phyloP scores from a whole-genome alignment of 1,140 invertebrate genomes.

The Tetranychus cinnabarinus region DNA sequence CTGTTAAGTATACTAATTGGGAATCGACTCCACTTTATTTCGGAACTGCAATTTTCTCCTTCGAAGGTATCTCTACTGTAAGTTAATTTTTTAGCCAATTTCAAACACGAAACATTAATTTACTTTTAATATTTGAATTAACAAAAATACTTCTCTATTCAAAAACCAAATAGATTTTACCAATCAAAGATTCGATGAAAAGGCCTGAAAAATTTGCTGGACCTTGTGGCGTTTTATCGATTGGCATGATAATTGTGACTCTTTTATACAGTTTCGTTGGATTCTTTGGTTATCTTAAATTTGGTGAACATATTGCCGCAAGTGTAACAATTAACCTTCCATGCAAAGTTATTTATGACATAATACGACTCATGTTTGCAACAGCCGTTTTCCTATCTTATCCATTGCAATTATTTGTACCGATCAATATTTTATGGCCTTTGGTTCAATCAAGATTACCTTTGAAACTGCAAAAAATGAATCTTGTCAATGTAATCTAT shows the following conservation, averaged over 20 bases:
- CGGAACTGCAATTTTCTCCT: slow-evolving; percentile 22
- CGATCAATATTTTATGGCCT: slow-evolving; percentile 65
- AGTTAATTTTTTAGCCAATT: slow-evolving; percentile 6
- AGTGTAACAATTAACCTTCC: slow-evolving; percentile 64
- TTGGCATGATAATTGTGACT: slow-evolving; percentile 27
- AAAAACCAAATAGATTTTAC: slow-evolving; percentile 12
- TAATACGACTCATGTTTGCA: slow-evolving; percentile 52
- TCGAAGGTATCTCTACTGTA: slow-evolving; percentile 23
- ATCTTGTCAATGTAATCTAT: slow-evolving; percentile 37
- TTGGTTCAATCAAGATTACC: slow-evolving; percentile 32
- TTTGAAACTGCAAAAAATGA: slow-evolving; percentile 19
- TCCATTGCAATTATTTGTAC: slow-evolving; percentile 70
- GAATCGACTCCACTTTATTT: slow-evolving; percentile 15
- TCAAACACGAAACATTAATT: too few species aligned
- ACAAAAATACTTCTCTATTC: too few species aligned
- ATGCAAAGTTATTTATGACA: slow-evolving; percentile 41
- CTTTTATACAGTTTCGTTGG: slow-evolving; percentile 54
- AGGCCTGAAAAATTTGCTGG: slow-evolving; percentile 17
- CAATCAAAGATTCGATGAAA: slow-evolving; percentile 21
- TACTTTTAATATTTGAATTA: too few species aligned
- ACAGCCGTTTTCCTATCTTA: slow-evolving; percentile 61
- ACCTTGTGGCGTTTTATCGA: slow-evolving; percentile 16
- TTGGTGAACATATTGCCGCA: slow-evolving; percentile 44
- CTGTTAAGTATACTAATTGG: slow-evolving; percentile 7
- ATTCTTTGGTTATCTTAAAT: slow-evolving; percentile 74